Conservation (phyloP, 1,140 invertebrate genomes). For the Drosophila bipectinata region DNA sequence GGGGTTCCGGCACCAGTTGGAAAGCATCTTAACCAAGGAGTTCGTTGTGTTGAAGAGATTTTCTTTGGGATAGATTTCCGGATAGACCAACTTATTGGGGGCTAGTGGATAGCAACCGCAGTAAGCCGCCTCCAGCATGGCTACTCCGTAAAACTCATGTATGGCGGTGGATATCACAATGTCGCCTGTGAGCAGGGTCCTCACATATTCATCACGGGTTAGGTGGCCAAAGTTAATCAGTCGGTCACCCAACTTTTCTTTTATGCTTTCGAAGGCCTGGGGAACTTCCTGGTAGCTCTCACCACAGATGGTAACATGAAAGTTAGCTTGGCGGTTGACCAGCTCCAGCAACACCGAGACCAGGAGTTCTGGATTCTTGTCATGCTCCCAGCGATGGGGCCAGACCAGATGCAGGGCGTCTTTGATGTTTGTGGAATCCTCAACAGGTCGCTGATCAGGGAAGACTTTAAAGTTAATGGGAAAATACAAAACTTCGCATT, state of each 20-base stretch:
- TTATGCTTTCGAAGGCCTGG: constrained; percentile 85
- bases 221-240: constrained; percentile 88
- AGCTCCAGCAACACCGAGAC: constrained; percentile 86
- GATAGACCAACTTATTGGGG: constrained; percentile 89
- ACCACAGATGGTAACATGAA: constrained; percentile 86
- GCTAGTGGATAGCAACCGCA: constrained; percentile 89
- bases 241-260: constrained; percentile 84
- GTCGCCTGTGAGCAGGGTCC: constrained; percentile 86
- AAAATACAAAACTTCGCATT: constrained; percentile 89
- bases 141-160: constrained; percentile 91
- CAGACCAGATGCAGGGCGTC: constrained; percentile 88
- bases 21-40: constrained; percentile 85
- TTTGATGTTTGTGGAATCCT: constrained; percentile 51
- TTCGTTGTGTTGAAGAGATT: constrained; percentile 86
- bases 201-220: constrained; percentile 86
- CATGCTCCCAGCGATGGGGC: constrained; percentile 93
- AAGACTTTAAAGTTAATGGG: constrained; percentile 85
- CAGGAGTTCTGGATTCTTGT: constrained; percentile 89
- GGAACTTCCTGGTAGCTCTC: constrained; percentile 84
- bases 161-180: constrained; percentile 90
- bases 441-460: constrained; percentile 49
- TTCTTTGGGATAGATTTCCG: constrained; percentile 88
- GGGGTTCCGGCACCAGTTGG: constrained; percentile 84
- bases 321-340: constrained; percentile 85
- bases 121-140: constrained; percentile 89